phyloP scores from a whole-genome alignment of 2,888 invertebrate species.

The Hirtodrosophila duncani region DNA sequence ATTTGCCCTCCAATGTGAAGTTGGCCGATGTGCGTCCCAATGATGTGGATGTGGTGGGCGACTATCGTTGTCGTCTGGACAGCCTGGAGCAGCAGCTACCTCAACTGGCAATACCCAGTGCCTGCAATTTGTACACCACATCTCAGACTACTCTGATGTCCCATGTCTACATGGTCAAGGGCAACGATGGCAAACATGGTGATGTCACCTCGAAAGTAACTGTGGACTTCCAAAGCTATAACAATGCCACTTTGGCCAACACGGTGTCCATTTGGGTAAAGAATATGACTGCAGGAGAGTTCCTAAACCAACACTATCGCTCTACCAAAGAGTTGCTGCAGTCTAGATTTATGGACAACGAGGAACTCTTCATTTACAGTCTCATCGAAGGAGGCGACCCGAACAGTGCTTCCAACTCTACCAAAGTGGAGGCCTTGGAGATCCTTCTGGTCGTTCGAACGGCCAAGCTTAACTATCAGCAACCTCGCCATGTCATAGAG shows the following conservation, averaged over 20 bases:
- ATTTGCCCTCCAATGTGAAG: constrained; percentile 85
- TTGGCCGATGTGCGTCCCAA: constrained; percentile 95
- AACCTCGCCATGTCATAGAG: constrained; percentile 83
- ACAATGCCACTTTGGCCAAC: constrained; percentile 89
- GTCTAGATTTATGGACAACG: constrained; percentile 81
- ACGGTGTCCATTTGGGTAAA: constrained; percentile 87
- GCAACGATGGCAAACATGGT: constrained; percentile 92
- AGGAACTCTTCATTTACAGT: constrained; percentile 85
- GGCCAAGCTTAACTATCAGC: constrained; percentile 81
- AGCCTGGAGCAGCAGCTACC: constrained; percentile 78
- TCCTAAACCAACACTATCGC: constrained; percentile 87
- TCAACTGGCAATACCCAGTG: constrained; percentile 84
- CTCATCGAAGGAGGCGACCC: too few relatives aligned
- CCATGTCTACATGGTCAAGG: constrained; percentile 88
- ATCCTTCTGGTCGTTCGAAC: constrained; percentile 84
- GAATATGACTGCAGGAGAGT: constrained; percentile 86
- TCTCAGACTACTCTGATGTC: constrained; percentile 84
- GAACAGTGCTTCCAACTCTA: constrained; percentile 70
- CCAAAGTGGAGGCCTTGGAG: constrained; percentile 80
- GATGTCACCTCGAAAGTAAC: constrained; percentile 92
- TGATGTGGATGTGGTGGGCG: constrained; percentile 93
- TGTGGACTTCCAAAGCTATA: constrained; percentile 88
- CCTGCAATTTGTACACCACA: constrained; percentile 89
- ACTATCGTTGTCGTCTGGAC: constrained; percentile 91
- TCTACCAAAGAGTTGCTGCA: constrained; percentile 86